Evolutionary conservation across 2,888 invertebrate species (phyloP).

Genomic region (Pollenia labialis): DNA sequence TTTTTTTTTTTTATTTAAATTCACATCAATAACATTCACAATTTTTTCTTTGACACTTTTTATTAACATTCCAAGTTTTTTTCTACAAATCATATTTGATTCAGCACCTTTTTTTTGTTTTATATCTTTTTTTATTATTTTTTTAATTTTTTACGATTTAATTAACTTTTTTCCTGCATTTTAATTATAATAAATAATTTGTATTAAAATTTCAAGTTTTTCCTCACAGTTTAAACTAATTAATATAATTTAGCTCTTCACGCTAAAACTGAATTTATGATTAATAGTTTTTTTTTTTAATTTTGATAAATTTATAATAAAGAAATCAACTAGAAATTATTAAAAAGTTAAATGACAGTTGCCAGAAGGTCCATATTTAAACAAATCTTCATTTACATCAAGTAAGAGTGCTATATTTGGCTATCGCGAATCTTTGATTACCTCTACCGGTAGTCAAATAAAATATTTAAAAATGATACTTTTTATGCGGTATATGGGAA

Average conservation of each 20-base stretch:
- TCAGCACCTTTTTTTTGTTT: no score
- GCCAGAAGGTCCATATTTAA: background rate
- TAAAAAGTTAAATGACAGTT: background rate
- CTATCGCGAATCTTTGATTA: no score
- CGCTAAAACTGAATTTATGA: conserved; percentile 18
- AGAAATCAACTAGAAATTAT: conserved; percentile 24
- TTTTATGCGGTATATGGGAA: no score
- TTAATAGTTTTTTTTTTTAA: conserved; percentile 18
- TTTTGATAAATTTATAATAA: background rate
- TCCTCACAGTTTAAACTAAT: background rate
- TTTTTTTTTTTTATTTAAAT: no score
- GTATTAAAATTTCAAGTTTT: background rate
- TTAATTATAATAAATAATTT: conserved; percentile 23
- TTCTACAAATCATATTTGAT: no score
- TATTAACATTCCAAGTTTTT: no score
- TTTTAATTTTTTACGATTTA: background rate
- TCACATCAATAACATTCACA: no score
- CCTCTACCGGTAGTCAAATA: no score
- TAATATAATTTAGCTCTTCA: background rate
- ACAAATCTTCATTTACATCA: no score
- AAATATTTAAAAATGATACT: no score
- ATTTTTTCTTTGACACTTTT: no score
- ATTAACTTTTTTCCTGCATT: conserved; percentile 6
- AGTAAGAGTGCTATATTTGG: no score
- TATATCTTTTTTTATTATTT: background rate